phyloP scores from a whole-genome alignment of 2,888 invertebrate genomes.

The Himalopsyche japonica region DNA sequence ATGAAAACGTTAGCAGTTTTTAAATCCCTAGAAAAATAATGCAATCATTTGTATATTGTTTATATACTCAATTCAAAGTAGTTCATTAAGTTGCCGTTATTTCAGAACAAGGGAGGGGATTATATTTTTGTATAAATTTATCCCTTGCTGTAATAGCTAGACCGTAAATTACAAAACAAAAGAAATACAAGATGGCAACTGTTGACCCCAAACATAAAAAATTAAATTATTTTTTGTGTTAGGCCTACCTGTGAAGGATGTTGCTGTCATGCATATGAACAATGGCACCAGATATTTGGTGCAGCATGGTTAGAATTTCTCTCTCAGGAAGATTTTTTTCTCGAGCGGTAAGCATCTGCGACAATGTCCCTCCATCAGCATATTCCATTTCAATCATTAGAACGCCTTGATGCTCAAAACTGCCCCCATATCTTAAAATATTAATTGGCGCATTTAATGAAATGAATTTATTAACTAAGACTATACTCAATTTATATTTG shows the following conservation, averaged over 20 bases:
- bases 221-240: not conserved
- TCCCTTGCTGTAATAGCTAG: no score
- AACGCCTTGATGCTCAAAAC: constrained; percentile 71
- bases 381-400: constrained; percentile 80
- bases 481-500: no score
- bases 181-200: no score
- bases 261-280: constrained; percentile 72
- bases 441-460: no score
- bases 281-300: constrained; percentile 71
- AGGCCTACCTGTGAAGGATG: constrained; percentile 60
- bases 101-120: no score
- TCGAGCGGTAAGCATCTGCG: constrained; percentile 63
- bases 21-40: constrained; percentile 59
- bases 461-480: no score
- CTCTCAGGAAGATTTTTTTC: constrained; percentile 61
- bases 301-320: constrained; percentile 65
- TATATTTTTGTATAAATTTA: no score
- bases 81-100: no score
- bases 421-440: constrained; percentile 65
- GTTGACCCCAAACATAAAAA: no score
- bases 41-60: not conserved
- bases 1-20: constrained; percentile 77
- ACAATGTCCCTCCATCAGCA: constrained; percentile 73
- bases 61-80: no score
- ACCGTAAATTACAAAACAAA: no score